Percentiles rank a stretch among this genome's conserved stretches.
Evolutionary conservation across 2,888 invertebrate species (phyloP).

Genomic region (Mythimna pallens): DNA sequence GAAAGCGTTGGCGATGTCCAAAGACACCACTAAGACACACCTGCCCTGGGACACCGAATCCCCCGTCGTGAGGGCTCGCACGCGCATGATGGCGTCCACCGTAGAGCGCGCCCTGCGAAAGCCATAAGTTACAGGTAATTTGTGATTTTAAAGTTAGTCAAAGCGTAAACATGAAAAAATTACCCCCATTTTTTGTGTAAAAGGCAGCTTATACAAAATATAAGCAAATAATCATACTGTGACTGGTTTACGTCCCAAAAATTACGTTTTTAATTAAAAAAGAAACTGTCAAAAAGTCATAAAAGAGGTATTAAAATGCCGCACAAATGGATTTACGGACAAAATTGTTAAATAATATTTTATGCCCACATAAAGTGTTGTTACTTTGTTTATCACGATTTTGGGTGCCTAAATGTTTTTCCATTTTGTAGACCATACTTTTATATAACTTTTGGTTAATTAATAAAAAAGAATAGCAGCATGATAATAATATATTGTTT

Average conservation of each 20-base stretch:
- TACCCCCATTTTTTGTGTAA: not conserved
- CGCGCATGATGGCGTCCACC: no score
- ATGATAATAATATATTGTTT: no score
- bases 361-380: slow-evolving; percentile 32
- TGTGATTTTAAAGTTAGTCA: not conserved
- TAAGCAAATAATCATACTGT: slow-evolving; percentile 19
- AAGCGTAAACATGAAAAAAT: not conserved
- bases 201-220: not conserved
- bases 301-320: slow-evolving; percentile 35
- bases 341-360: slow-evolving; percentile 41
- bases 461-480: no score
- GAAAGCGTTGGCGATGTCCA: no score
- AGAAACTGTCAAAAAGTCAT: slow-evolving; percentile 16
- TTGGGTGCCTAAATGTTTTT: not conserved
- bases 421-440: not conserved
- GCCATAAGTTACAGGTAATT: no score
- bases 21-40: no score
- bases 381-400: slow-evolving; percentile 21
- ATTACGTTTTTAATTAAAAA: slow-evolving; percentile 41
- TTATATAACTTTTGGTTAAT: not conserved
- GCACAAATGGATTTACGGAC: slow-evolving; percentile 25
- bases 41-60: no score
- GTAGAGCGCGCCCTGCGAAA: no score
- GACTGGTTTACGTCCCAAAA: slow-evolving; percentile 6
- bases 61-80: no score